Conservation (phyloP, 2,888 invertebrate genomes). For the Neoscelio sp. region DNA sequence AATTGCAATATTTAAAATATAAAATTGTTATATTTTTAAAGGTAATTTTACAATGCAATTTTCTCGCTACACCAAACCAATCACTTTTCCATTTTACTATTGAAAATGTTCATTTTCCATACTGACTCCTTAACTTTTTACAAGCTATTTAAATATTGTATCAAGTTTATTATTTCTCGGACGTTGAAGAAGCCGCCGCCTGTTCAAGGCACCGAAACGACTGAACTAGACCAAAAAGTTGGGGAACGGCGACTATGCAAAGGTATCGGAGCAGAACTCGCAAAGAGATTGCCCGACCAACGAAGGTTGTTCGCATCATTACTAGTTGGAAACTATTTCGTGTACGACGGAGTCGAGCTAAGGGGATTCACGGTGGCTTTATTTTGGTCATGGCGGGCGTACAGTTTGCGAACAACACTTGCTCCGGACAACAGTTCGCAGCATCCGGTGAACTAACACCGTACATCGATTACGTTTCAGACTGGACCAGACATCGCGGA, state of each 20-base stretch:
- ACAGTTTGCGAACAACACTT: slow-evolving; percentile 61
- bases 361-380: slow-evolving; percentile 39
- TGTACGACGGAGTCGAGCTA: slow-evolving; percentile 19
- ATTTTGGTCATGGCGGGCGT: slow-evolving; percentile 41
- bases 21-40: too few species aligned
- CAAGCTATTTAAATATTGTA: too few species aligned
- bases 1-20: too few species aligned
- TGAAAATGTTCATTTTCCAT: too few species aligned
- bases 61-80: too few species aligned
- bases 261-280: slow-evolving; percentile 39
- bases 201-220: neutral
- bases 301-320: slow-evolving; percentile 57
- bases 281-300: slow-evolving; percentile 49
- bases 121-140: too few species aligned
- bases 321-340: slow-evolving; percentile 58
- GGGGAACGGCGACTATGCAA: slow-evolving; percentile 20
- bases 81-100: slow-evolving; percentile 8
- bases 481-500: too few species aligned
- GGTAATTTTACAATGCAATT: too few species aligned
- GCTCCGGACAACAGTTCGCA: slow-evolving; percentile 55
- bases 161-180: slow-evolving; percentile 9
- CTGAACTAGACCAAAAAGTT: slow-evolving; percentile 27
- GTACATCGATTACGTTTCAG: too few species aligned
- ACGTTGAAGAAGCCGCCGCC: neutral
- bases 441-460: too few species aligned